phyloP scores from a whole-genome alignment of 1,140 invertebrate genomes.

The Lepidotrigona ventralis region DNA sequence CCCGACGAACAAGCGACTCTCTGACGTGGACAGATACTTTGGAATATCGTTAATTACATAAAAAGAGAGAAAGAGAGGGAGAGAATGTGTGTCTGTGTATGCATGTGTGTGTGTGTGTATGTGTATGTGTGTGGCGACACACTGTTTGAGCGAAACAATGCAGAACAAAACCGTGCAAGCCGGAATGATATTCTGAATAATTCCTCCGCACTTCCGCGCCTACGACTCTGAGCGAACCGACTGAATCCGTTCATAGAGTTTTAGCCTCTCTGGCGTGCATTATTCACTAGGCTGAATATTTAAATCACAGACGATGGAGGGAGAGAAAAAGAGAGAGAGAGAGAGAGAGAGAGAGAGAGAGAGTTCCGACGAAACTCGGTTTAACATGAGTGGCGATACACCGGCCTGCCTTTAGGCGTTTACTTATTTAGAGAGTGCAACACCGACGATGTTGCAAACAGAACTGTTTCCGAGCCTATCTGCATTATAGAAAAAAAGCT shows the following conservation, averaged over 20 bases:
- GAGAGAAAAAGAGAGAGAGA: neutral
- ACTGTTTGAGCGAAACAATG: conserved; percentile 26
- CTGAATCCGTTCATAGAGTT: conserved; percentile 53
- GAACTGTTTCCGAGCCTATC: conserved; percentile 29
- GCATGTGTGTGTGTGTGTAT: no score
- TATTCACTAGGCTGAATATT: conserved; percentile 51
- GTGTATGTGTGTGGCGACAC: neutral
- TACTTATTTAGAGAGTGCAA: conserved; percentile 45
- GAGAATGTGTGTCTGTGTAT: no score
- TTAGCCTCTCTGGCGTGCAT: conserved; percentile 46
- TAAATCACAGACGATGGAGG: conserved; percentile 45
- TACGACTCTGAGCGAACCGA: conserved; percentile 40
- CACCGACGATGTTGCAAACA: conserved; percentile 3
- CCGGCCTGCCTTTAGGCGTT: conserved; percentile 24
- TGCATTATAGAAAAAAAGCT: conserved; percentile 30
- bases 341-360: conserved; percentile 15
- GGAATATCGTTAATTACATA: conserved; percentile 18
- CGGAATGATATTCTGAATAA: conserved; percentile 50
- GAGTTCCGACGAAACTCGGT: conserved; percentile 47
- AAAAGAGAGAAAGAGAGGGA: no score
- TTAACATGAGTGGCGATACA: conserved; percentile 50
- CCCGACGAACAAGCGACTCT: neutral
- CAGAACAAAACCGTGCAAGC: conserved; percentile 21
- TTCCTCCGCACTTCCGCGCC: conserved; percentile 42
- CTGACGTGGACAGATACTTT: neutral